Base-by-base conservation (phyloP, 2,888 invertebrate genomes). In the Stenolophus ochropezus region DNA sequence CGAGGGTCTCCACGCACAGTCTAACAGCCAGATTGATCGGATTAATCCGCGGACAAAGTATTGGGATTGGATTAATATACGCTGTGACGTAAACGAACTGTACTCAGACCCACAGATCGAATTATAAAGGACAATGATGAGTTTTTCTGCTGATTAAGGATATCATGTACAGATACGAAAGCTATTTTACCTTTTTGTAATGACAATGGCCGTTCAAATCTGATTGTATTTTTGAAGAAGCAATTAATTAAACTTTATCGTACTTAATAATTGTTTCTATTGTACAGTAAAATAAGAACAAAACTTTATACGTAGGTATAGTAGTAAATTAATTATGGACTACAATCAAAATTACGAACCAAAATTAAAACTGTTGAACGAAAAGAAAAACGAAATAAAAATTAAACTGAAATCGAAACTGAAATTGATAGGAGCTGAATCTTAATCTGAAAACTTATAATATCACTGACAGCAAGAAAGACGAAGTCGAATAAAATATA, bases 121-220 rank as follows among this genome's bases (percentile, higher is more conserved):
- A 78, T 78, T 78, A 78, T 65, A 23, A 21, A 27, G 53, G 27
- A 79, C 79, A 79, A 79, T 79, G 79, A 42, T 2, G 56, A 53
- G 71, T 77, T 76, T 77, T 77, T 77, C 33, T 69, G 79, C 79
- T 79, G 79, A 79, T 79, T 79, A 79, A 23, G 71, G 79, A 69
- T 79, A 71, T 71, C 69, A 20, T 61, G 51, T 47, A 18, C 65
- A 56, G 33, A 3, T 2, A 0, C 51, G 51, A 16, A 1, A 8
- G 6, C 1, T 42, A 11, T 42, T 42, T 51, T 51, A 51, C 51
- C 51, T 16, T 51, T 51, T 18, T 51, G n/a, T n/a, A n/a, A n/a
- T n/a, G 5, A 33, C 8, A 33, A 42, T 42, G 33, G 1, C 11
- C 2, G 11, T 3, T 42, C 33, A 42, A 42, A 42, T 11, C 33